Evolutionary conservation across 2,888 invertebrate species (phyloP), one percentile per base, ranked within the genome.

Genomic region (Brachypalpus laphriformis): DNA sequence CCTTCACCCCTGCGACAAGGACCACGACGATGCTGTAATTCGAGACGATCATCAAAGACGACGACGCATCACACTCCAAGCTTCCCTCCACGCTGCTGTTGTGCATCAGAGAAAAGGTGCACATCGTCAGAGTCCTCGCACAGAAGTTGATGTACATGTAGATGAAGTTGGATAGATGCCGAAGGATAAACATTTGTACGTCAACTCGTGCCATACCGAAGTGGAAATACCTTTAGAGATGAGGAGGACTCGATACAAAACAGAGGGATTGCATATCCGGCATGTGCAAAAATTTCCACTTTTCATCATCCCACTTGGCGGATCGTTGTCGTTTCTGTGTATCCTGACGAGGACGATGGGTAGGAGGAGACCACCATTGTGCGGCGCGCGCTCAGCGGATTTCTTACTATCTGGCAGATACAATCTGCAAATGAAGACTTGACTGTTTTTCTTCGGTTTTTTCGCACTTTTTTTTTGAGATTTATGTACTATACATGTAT

Each of bases 231-330:
- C 85, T 61, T 54, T 34, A 42, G 54, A 57, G 70, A 85, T 81
- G 81, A 72, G 40, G 65, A 72, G 40, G 65, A 31, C 37, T 59
- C 37, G 59, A 70, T 75, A 81, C 63, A 51, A 31, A 81, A 31
- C 45, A 45, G 66, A 65, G 76, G 54, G 71, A 71, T 71, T 81
- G 81, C 87, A 88, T 88, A 89, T 89, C 89, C 89, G 89, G 89
- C 89, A 89, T 88, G 88, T 89, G 89, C 88, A 89, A 89, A 89
- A 88, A 86, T 83, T 87, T 87, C 87, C 78, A 81, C 82, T 76
- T 82, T n/a, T 72, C 72, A 75, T 81, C 70, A 72, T 77, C 47
- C 65, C 74, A 74, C 63, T 72, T 78, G 57, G 82, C 66, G 61
- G 78, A 83, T 83, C 61, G 74, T 63, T 78, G 78, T 61, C 57